Conservation (phyloP, 2,113 vertebrate species). For the Cyanocitta stelleri region DNA sequence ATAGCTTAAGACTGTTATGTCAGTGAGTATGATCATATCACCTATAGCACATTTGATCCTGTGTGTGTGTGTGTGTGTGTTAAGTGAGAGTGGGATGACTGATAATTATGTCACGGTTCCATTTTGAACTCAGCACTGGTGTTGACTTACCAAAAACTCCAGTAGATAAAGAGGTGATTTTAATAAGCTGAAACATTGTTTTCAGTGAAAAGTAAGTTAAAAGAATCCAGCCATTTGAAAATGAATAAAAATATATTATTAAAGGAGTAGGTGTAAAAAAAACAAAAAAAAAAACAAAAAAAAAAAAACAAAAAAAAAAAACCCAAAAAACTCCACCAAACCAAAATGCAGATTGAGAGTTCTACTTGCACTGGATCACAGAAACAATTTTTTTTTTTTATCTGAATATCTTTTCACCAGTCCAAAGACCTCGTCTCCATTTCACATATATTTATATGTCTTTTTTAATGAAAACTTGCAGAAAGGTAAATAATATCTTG, state of each 20-base stretch:
- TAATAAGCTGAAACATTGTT: background rate
- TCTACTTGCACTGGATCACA: background rate
- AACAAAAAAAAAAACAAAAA: background rate
- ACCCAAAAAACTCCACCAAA: background rate
- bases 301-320: too few species aligned
- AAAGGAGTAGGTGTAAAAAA: background rate
- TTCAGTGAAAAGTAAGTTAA: background rate
- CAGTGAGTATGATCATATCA: background rate
- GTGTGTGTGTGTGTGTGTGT: accelerated
- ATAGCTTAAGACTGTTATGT: background rate
- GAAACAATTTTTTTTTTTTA: background rate
- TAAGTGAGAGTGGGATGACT: background rate
- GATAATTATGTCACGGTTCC: background rate
- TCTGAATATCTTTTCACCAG: background rate
- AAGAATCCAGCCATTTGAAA: background rate
- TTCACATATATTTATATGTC: background rate
- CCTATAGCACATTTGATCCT: background rate
- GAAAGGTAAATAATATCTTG: background rate
- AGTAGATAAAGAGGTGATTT: background rate
- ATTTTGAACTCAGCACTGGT: background rate
- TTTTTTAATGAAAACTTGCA: background rate
- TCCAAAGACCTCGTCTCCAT: background rate
- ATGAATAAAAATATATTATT: background rate
- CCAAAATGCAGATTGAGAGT: background rate
- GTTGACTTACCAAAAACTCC: background rate